Percentiles rank a stretch among this genome's conserved stretches.
phyloP scores from a whole-genome alignment of 2,797 vertebrate species.

The Sarcoramphus papa region DNA sequence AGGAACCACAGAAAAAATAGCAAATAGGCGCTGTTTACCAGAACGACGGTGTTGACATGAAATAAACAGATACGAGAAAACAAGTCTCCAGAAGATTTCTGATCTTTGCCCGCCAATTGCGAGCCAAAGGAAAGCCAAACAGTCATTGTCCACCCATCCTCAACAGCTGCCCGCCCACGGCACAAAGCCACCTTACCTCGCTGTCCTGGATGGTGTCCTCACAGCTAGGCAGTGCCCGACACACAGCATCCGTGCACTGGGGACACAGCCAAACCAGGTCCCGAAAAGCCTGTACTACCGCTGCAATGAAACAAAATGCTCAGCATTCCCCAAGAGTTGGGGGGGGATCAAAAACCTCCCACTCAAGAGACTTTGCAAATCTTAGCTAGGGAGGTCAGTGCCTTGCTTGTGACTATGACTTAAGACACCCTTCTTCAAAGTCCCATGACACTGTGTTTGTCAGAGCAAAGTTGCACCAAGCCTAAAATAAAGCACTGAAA shows the following conservation, averaged over 20 bases:
- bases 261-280: constrained; percentile 94
- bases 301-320: constrained; percentile 62
- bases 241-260: constrained; percentile 83
- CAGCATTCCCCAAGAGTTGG: neutral
- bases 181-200: constrained; percentile 77
- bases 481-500: neutral
- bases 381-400: neutral
- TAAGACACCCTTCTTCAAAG: neutral
- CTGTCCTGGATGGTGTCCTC: constrained; percentile 88
- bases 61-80: fast-evolving
- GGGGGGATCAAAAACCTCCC: neutral
- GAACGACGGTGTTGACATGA: fast-evolving
- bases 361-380: neutral
- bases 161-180: neutral
- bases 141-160: neutral
- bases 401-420: neutral
- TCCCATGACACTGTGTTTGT: neutral
- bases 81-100: neutral
- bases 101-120: neutral
- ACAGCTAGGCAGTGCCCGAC: constrained; percentile 82
- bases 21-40: neutral
- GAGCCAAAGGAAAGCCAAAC: neutral
- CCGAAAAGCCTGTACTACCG: constrained; percentile 88
- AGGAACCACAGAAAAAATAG: neutral
- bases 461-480: neutral